Conservation (phyloP, 2,888 invertebrate species). For the Aricia artaxerxes region DNA sequence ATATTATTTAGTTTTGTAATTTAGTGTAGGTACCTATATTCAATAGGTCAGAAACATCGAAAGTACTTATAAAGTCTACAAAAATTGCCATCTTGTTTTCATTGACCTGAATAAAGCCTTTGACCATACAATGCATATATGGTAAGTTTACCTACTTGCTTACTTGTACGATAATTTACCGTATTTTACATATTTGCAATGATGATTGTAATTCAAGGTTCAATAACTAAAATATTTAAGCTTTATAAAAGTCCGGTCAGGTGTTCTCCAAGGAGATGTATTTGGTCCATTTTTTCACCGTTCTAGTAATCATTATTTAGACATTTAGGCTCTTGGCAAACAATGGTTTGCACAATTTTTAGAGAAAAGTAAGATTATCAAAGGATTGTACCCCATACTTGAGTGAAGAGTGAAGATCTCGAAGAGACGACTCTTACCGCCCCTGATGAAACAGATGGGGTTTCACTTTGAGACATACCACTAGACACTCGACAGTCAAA, state of each 20-base stretch:
- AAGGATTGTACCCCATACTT: neutral
- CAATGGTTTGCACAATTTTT: neutral
- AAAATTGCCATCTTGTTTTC: slow-evolving; percentile 20
- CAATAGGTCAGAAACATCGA: neutral
- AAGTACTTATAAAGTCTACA: neutral
- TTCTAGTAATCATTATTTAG: neutral
- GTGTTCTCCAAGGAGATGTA: neutral
- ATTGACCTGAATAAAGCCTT: slow-evolving; percentile 23
- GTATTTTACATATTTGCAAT: slow-evolving; percentile 14
- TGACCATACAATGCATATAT: slow-evolving; percentile 12
- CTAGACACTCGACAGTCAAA: neutral
- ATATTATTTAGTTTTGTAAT: neutral
- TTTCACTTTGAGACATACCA: neutral
- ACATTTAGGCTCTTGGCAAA: neutral
- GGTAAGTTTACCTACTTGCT: neutral
- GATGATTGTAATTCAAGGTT: slow-evolving; percentile 14
- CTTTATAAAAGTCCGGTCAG: neutral
- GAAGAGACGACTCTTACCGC: neutral
- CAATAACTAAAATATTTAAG: slow-evolving; percentile 6
- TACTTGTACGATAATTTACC: neutral
- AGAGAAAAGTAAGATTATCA: neutral
- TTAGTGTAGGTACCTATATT: neutral
- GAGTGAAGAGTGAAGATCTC: slow-evolving; percentile 1
- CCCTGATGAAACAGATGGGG: slow-evolving; percentile 7
- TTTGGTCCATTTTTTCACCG: neutral